Evolutionary conservation across 2,113 vertebrate genomes (phyloP).

Genomic region (Muntiacus reevesi): DNA sequence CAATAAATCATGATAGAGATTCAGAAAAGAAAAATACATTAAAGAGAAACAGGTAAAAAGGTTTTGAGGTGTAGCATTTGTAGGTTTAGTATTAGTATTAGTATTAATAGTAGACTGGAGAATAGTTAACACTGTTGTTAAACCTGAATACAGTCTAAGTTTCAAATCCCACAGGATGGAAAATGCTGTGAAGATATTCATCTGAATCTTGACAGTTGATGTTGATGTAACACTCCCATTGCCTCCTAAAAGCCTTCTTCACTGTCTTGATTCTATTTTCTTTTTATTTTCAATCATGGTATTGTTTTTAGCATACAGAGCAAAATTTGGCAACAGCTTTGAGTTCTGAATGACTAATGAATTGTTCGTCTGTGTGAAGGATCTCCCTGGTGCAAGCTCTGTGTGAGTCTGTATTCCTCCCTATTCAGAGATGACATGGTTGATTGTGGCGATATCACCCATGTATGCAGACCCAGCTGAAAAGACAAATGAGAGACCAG

Average conservation of each 20-base stretch:
- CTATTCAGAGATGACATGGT: slow-evolving; percentile 58
- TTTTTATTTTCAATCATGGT: slow-evolving; percentile 36
- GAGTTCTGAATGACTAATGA: slow-evolving; percentile 63
- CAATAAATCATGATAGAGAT: not conserved
- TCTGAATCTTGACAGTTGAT: not conserved
- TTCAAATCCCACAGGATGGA: not conserved
- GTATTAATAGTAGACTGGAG: not conserved
- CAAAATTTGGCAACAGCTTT: slow-evolving; percentile 58
- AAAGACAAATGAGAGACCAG: slow-evolving; percentile 61
- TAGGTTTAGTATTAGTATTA: not conserved
- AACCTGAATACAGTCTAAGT: not conserved
- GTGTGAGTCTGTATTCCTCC: slow-evolving; percentile 42
- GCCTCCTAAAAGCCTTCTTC: not conserved
- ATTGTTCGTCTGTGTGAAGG: slow-evolving; percentile 63
- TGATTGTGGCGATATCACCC: slow-evolving; percentile 57
- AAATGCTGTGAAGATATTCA: slow-evolving; percentile 9
- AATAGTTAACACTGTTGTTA: not conserved
- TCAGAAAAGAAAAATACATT: slow-evolving; percentile 16
- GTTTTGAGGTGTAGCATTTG: not conserved
- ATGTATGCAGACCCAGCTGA: slow-evolving; percentile 54
- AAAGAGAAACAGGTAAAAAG: not conserved
- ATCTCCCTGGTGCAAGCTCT: slow-evolving; percentile 66
- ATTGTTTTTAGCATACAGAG: slow-evolving; percentile 53
- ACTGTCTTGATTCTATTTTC: slow-evolving; percentile 28
- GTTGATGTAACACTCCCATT: not conserved